phyloP scores from a whole-genome alignment of 2,888 invertebrate genomes.

The Auanema freiburgensis region DNA sequence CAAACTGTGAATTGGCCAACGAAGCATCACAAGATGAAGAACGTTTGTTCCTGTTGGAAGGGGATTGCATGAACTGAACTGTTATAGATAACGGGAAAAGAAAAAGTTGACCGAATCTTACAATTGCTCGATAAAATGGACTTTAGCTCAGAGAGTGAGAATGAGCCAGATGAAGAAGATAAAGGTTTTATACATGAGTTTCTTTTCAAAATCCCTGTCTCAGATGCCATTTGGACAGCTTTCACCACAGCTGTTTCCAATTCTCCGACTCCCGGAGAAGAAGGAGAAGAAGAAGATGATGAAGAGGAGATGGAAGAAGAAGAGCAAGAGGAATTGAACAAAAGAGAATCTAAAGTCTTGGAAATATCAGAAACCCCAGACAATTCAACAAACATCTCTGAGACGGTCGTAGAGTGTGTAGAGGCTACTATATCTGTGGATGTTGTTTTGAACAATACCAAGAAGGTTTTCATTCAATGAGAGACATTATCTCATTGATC shows the following conservation, averaged over 20 bases:
- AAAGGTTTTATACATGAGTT: conserved; percentile 7
- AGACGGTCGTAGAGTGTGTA: neutral
- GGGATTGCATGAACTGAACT: neutral
- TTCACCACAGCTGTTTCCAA: conserved; percentile 4
- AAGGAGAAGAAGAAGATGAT: conserved; percentile 3
- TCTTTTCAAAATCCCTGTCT: neutral
- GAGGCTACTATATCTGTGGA: neutral
- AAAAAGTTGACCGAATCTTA: conserved; percentile 13
- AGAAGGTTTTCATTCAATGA: neutral
- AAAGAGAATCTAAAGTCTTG: too few relatives aligned
- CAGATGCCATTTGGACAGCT: conserved; percentile 13
- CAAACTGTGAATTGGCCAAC: conserved; percentile 31
- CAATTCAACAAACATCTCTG: too few relatives aligned
- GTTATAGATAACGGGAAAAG: conserved; percentile 12
- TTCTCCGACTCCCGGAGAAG: conserved; percentile 4
- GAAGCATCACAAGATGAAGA: conserved; percentile 19
- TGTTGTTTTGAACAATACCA: neutral
- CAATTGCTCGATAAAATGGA: neutral
- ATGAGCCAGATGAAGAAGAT: conserved; percentile 11
- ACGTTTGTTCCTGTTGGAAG: neutral
- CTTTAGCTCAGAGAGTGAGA: conserved; percentile 11
- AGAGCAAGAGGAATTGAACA: neutral
- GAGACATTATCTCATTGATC: too few relatives aligned
- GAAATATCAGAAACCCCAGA: neutral
- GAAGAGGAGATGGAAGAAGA: conserved; percentile 5